These are phyloP conservation scores for Cataglyphis altisquamis DNA, from an alignment of 2,888 invertebrate genomes.

Conservation along the genomic window DNA sequence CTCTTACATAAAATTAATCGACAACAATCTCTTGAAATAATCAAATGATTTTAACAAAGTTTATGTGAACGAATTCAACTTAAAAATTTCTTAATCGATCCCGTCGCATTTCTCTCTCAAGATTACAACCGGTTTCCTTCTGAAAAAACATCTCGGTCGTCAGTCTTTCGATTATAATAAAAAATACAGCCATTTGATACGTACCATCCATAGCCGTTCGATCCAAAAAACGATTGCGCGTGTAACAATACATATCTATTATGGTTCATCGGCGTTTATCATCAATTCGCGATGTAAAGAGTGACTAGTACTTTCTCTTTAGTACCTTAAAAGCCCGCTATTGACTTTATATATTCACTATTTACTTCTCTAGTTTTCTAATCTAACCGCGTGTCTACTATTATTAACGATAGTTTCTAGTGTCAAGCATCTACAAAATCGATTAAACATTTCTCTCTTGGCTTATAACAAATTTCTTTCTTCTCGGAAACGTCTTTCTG, in stretches of 20 bases:
- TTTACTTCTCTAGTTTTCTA: slow-evolving; percentile 62
- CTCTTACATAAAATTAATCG: slow-evolving; percentile 1
- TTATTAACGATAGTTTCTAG: slow-evolving; percentile 50
- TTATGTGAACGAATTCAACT: slow-evolving; percentile 14
- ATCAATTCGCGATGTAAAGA: slow-evolving; percentile 59
- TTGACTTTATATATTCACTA: slow-evolving; percentile 66
- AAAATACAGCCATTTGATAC: slow-evolving; percentile 61
- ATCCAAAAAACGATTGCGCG: slow-evolving; percentile 64
- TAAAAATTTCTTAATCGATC: slow-evolving; percentile 25
- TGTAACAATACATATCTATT: slow-evolving; percentile 68
- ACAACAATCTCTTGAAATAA: slow-evolving; percentile 1
- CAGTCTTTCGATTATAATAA: slow-evolving; percentile 75
- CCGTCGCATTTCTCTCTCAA: slow-evolving; percentile 48
- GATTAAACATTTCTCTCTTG: slow-evolving; percentile 14
- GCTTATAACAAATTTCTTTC: not conserved
- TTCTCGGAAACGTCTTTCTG: not conserved
- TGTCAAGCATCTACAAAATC: slow-evolving; percentile 44
- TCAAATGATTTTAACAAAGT: slow-evolving; percentile 8
- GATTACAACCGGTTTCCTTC: slow-evolving; percentile 31
- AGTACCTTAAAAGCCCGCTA: slow-evolving; percentile 71
- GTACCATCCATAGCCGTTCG: slow-evolving; percentile 57
- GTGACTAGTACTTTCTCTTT: slow-evolving; percentile 76
- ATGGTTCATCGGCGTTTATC: slow-evolving; percentile 53
- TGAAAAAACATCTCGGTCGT: slow-evolving; percentile 62
- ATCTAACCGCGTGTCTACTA: slow-evolving; percentile 47